These are phyloP conservation scores for Oegoconia quadripuncta DNA, from an alignment of 2,888 invertebrate genomes.

Conservation along the genomic window DNA sequence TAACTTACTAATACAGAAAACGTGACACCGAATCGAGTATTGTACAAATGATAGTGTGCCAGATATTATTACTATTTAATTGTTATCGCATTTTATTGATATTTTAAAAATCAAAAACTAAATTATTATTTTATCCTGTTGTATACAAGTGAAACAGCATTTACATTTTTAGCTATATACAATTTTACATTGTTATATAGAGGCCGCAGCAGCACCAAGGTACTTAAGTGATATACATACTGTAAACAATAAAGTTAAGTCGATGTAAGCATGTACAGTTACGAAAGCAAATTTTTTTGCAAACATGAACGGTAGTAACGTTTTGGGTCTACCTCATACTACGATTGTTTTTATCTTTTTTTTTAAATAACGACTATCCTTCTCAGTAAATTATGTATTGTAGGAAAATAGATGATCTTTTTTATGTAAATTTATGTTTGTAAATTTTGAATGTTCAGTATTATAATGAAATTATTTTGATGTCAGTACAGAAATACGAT, in stretches of 20 bases:
- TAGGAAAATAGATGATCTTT: too few species aligned
- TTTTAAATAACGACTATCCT: neutral
- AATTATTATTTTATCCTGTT: slow-evolving; percentile 31
- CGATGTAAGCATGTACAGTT: slow-evolving; percentile 20
- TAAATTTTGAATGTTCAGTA: too few species aligned
- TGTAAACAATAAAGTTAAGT: slow-evolving; percentile 22
- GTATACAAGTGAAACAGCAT: slow-evolving; percentile 43
- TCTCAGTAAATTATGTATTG: too few species aligned
- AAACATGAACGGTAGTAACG: slow-evolving; percentile 8
- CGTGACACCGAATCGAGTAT: slow-evolving; percentile 18
- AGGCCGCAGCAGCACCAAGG: slow-evolving; percentile 49
- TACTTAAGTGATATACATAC: slow-evolving; percentile 55
- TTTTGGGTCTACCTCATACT: slow-evolving; percentile 11
- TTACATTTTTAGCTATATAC: slow-evolving; percentile 53
- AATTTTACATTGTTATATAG: slow-evolving; percentile 29
- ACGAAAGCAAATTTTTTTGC: slow-evolving; percentile 21
- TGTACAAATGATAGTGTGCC: slow-evolving; percentile 46
- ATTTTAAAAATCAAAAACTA: slow-evolving; percentile 25
- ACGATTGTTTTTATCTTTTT: neutral
- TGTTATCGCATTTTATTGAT: slow-evolving; percentile 21
- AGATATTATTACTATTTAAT: slow-evolving; percentile 33
- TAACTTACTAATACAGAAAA: slow-evolving; percentile 21
- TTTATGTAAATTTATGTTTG: too few species aligned
- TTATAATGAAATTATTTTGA: too few species aligned
- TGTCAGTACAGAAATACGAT: too few species aligned